These are phyloP conservation scores for Lepidurus apus DNA, from an alignment of 1,140 invertebrate species.

Conservation along the genomic window DNA sequence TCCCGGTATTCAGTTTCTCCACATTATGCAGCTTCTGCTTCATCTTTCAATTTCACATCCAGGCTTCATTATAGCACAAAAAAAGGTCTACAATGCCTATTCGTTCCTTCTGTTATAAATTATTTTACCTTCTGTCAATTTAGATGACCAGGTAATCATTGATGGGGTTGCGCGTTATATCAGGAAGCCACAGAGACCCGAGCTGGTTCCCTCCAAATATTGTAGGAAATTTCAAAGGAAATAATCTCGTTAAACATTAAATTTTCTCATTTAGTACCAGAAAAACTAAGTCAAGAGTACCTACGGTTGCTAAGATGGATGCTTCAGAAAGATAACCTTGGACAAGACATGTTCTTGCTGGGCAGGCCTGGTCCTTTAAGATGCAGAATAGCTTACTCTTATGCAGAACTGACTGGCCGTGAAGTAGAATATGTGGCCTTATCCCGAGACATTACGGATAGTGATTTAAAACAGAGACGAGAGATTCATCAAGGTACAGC, in stretches of 20 bases:
- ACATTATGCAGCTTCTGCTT: not conserved
- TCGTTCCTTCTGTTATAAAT: not conserved
- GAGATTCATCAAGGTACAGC: slow-evolving; percentile 84
- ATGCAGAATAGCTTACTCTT: slow-evolving; percentile 75
- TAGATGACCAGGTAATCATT: slow-evolving; percentile 54
- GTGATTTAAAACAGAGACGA: slow-evolving; percentile 89
- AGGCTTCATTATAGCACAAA: not conserved
- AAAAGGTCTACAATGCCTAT: not conserved
- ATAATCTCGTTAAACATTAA: slow-evolving; percentile 32
- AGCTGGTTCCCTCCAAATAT: slow-evolving; percentile 78
- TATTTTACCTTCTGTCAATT: no score
- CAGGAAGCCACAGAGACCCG: slow-evolving; percentile 57
- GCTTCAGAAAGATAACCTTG: slow-evolving; percentile 84
- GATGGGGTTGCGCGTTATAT: slow-evolving; percentile 66
- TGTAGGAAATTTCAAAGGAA: slow-evolving; percentile 55
- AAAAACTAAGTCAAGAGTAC: slow-evolving; percentile 62
- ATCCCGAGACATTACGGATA: slow-evolving; percentile 92
- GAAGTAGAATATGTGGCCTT: slow-evolving; percentile 91
- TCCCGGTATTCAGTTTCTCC: slow-evolving; percentile 7
- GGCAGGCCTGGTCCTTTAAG: slow-evolving; percentile 78
- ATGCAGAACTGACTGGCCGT: slow-evolving; percentile 75
- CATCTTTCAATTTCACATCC: not conserved
- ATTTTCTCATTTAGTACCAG: slow-evolving; percentile 46
- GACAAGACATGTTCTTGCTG: slow-evolving; percentile 92
- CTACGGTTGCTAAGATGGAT: slow-evolving; percentile 84